Conservation (phyloP, 2,797 vertebrate species). For the Pangasius larnaudii region DNA sequence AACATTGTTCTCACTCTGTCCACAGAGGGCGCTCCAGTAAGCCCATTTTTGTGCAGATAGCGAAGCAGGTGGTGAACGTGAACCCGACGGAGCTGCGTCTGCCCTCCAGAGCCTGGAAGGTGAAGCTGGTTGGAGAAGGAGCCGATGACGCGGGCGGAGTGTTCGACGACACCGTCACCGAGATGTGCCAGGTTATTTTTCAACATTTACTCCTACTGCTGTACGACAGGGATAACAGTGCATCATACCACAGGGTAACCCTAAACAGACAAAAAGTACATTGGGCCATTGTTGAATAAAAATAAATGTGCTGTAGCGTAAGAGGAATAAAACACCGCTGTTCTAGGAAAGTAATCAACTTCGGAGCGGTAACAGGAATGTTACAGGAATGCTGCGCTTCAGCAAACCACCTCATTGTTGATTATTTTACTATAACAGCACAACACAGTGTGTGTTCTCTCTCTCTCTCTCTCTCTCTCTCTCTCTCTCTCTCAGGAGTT, state of each 20-base stretch:
- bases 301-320: background rate
- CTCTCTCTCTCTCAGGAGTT: conserved; percentile 71
- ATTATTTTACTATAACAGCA: background rate
- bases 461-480: background rate
- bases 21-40: conserved; percentile 81
- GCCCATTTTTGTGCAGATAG: conserved; percentile 84
- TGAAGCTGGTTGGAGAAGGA: conserved; percentile 83
- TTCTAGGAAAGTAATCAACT: background rate
- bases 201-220: background rate
- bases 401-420: background rate
- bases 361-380: background rate
- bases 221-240: background rate
- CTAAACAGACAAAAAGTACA: background rate
- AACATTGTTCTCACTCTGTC: background rate
- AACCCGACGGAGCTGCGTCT: conserved; percentile 81
- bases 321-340: background rate
- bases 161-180: conserved; percentile 85
- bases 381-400: background rate
- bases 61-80: conserved; percentile 81
- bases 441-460: background rate
- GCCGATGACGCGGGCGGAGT: conserved; percentile 83
- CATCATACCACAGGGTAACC: background rate
- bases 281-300: background rate
- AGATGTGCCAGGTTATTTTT: conserved; percentile 80
- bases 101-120: conserved; percentile 83